phyloP scores from a whole-genome alignment of 1,140 invertebrate species.

The Drosophila malerkotliana region DNA sequence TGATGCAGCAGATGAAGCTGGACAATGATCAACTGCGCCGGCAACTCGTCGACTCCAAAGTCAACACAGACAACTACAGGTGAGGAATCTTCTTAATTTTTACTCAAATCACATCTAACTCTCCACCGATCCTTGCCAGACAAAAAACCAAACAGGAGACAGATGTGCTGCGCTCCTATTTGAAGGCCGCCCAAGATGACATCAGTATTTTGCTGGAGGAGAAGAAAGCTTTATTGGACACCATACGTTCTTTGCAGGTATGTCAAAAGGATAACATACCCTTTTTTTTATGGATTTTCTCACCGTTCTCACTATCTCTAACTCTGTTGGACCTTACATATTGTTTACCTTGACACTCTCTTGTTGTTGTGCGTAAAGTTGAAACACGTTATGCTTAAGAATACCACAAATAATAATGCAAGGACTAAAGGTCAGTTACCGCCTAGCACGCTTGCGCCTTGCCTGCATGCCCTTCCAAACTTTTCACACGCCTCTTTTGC shows the following conservation, averaged over 20 bases:
- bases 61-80: constrained; percentile 87
- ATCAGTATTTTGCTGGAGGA: constrained; percentile 88
- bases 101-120: neutral
- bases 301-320: constrained; percentile 33
- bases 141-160: constrained; percentile 87
- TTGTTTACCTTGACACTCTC: constrained; percentile 47
- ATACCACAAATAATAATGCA: constrained; percentile 75
- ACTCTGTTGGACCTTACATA: constrained; percentile 57
- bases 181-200: constrained; percentile 89
- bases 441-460: constrained; percentile 54
- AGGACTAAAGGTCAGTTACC: constrained; percentile 77
- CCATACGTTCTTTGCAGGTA: constrained; percentile 87
- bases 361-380: constrained; percentile 72
- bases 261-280: neutral
- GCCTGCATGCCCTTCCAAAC: constrained; percentile 22
- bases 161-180: constrained; percentile 86
- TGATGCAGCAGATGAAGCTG: constrained; percentile 85
- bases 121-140: constrained; percentile 21
- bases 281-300: constrained; percentile 2
- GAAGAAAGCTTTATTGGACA: constrained; percentile 89
- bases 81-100: constrained; percentile 28
- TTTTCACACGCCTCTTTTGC: constrained; percentile 10
- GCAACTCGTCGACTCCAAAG: constrained; percentile 86
- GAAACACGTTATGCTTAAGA: constrained; percentile 72
- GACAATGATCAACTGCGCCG: constrained; percentile 88